Conservation (phyloP, 2,113 vertebrate genomes). For the Pseudorhombus dupliciocellatus region DNA sequence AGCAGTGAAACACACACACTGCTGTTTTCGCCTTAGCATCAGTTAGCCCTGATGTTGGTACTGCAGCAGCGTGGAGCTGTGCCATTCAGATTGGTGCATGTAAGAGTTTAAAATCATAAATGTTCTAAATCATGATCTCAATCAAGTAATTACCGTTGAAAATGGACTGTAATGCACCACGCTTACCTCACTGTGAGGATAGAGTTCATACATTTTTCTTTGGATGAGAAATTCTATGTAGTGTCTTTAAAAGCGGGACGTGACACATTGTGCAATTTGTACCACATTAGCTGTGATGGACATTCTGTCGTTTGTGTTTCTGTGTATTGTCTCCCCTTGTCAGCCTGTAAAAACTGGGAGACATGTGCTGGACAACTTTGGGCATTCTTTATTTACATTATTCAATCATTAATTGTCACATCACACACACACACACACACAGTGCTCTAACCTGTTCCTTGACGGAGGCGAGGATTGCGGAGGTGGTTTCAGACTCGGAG, state of each 20-base stretch:
- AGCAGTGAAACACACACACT: not conserved
- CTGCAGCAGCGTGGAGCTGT: not conserved
- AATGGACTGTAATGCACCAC: not conserved
- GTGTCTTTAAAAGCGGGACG: not conserved
- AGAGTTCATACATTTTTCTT: too few species aligned
- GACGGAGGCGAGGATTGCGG: constrained; percentile 96
- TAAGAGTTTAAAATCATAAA: too few species aligned
- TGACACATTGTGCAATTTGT: constrained; percentile 46
- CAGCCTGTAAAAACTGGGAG: constrained; percentile 21
- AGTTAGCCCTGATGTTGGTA: not conserved
- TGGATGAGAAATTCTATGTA: too few species aligned
- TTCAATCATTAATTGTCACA: constrained; percentile 28
- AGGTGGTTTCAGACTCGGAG: constrained; percentile 97
- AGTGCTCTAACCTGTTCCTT: constrained; percentile 92
- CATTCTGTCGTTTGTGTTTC: constrained; percentile 51
- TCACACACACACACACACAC: constrained; percentile 3
- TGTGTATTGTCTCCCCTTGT: constrained; percentile 41
- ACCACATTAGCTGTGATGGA: constrained; percentile 56
- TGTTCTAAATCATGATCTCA: not conserved
- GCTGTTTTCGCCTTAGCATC: not conserved
- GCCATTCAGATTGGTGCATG: not conserved
- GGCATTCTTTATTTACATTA: constrained; percentile 38
- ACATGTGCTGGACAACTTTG: constrained; percentile 41
- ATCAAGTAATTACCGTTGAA: not conserved
- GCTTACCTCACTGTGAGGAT: not conserved